Evolutionary conservation across 2,113 vertebrate species (phyloP).

Genomic region (Leptodactylus fuscus): DNA sequence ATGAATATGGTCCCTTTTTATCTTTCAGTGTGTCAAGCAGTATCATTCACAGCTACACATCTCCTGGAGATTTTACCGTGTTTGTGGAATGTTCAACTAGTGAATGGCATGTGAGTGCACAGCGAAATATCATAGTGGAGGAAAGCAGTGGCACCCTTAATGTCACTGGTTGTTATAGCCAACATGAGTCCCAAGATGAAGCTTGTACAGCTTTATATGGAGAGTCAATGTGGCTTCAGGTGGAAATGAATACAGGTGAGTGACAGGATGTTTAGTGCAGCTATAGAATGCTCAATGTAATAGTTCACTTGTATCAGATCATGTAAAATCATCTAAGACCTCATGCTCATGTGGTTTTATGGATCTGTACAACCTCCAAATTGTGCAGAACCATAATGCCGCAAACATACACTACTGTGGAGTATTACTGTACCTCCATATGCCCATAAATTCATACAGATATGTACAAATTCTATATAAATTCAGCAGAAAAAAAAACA

Average conservation of each 20-base stretch:
- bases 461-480: too few species aligned
- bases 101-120: conserved; percentile 88
- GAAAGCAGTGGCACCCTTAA: conserved; percentile 76
- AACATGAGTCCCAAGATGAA: conserved; percentile 69
- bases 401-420: too few species aligned
- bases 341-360: too few species aligned
- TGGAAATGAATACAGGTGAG: conserved; percentile 80
- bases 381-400: too few species aligned
- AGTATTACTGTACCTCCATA: too few species aligned
- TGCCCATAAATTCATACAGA: background rate
- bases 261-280: background rate
- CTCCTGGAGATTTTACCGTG: conserved; percentile 80
- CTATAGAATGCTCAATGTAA: too few species aligned
- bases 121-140: conserved; percentile 77
- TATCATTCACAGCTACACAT: conserved; percentile 79
- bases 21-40: conserved; percentile 72
- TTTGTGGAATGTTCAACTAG: conserved; percentile 87
- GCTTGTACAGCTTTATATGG: conserved; percentile 74
- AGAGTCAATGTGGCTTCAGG: conserved; percentile 78
- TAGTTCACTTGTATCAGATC: too few species aligned
- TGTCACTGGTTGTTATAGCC: conserved; percentile 76
- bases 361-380: too few species aligned
- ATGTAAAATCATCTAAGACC: too few species aligned
- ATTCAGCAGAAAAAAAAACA: background rate
- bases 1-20: background rate